Evolutionary conservation across 2,888 invertebrate species (phyloP).

Genomic region (Hypena proboscidalis): DNA sequence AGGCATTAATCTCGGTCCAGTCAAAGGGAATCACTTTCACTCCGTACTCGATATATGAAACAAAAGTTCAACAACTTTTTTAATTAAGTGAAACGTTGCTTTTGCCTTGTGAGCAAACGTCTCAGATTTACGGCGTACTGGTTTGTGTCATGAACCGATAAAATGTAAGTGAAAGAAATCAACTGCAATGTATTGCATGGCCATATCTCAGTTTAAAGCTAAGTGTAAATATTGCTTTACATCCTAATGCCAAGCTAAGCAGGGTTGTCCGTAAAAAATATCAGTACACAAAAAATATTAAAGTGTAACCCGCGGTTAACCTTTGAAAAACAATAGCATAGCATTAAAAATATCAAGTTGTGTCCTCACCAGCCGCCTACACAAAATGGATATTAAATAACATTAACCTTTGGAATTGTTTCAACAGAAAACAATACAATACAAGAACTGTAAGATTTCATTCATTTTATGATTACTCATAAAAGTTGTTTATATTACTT

Average conservation of each 20-base stretch:
- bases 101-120: conserved; percentile 24
- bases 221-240: too few species aligned
- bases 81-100: conserved; percentile 45
- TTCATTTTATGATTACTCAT: neutral
- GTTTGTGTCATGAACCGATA: conserved; percentile 16
- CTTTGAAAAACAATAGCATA: too few species aligned
- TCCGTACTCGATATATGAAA: conserved; percentile 46
- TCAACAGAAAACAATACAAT: neutral
- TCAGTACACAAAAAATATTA: too few species aligned
- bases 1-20: conserved; percentile 59
- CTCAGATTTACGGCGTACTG: conserved; percentile 24
- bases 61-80: conserved; percentile 49
- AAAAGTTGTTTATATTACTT: neutral
- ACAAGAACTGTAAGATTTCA: neutral
- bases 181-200: too few species aligned
- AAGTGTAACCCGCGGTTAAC: too few species aligned
- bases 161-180: neutral
- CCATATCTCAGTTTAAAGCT: neutral
- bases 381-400: too few species aligned
- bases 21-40: conserved; percentile 71
- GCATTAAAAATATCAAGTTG: too few species aligned
- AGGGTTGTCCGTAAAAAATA: too few species aligned
- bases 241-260: too few species aligned
- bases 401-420: conserved; percentile 2
- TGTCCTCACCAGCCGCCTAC: too few species aligned